Percentiles rank a stretch among this genome's conserved stretches.
Conservation (phyloP, 2,888 invertebrate species). For the Mythimna lalbum region DNA sequence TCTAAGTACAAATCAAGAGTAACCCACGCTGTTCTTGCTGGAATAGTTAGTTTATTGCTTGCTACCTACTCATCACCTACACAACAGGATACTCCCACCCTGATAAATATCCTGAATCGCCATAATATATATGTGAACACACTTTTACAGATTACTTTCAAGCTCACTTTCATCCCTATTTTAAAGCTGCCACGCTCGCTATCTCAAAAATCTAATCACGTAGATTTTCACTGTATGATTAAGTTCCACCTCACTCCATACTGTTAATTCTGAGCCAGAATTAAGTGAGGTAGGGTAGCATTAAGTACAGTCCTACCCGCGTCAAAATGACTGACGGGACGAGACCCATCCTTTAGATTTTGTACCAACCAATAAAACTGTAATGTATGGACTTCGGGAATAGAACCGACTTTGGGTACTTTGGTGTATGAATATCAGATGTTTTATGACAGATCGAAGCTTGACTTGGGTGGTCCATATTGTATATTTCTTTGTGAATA, state of each 20-base stretch:
- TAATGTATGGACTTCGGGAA: constrained; percentile 23
- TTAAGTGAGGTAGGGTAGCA: constrained; percentile 46
- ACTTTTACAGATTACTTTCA: background rate
- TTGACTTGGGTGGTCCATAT: background rate
- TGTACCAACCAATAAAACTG: constrained; percentile 39
- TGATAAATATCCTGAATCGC: background rate
- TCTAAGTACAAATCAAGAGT: no score
- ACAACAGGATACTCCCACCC: no score
- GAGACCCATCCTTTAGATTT: constrained; percentile 24
- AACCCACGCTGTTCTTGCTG: no score
- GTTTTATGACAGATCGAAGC: background rate
- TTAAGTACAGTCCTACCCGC: constrained; percentile 48
- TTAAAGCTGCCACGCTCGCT: background rate
- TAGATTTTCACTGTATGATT: constrained; percentile 35
- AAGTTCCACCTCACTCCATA: constrained; percentile 34
- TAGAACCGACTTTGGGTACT: constrained; percentile 4
- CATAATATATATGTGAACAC: background rate
- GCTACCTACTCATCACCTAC: no score
- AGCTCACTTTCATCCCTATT: background rate
- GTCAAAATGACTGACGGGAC: constrained; percentile 56
- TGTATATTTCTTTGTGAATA: no score
- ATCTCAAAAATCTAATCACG: constrained; percentile 32
- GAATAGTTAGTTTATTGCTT: no score
- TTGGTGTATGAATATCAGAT: background rate
- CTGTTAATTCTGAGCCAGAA: constrained; percentile 41